Conservation (phyloP, 2,113 vertebrate genomes). For the Toxostoma redivivum region DNA sequence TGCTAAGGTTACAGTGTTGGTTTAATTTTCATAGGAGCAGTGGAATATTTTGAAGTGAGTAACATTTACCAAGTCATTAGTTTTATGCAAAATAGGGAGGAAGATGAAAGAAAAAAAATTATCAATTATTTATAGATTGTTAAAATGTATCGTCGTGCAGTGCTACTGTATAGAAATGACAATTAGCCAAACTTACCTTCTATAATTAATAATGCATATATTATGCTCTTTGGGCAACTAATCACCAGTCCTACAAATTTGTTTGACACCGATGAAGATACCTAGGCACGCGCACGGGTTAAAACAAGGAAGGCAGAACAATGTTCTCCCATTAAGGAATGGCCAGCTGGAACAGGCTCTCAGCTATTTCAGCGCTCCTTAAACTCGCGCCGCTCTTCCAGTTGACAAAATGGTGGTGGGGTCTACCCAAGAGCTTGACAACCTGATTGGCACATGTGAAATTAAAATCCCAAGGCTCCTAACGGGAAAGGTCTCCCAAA, state of each 20-base stretch:
- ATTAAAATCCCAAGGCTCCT: neutral
- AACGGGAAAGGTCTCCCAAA: slow-evolving; percentile 16
- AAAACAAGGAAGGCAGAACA: slow-evolving; percentile 48
- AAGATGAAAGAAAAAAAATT: slow-evolving; percentile 99
- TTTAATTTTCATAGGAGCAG: slow-evolving; percentile 80
- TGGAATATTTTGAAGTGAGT: slow-evolving; percentile 89
- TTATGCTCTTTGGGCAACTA: slow-evolving; percentile 85
- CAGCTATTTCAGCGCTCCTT: neutral
- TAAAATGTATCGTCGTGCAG: slow-evolving; percentile 90
- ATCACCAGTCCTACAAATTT: slow-evolving; percentile 78
- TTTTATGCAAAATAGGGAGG: slow-evolving; percentile 98
- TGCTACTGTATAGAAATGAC: slow-evolving; percentile 87
- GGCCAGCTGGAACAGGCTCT: slow-evolving; percentile 54
- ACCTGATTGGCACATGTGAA: slow-evolving; percentile 45
- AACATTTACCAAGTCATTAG: slow-evolving; percentile 96
- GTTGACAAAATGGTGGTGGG: slow-evolving; percentile 66
- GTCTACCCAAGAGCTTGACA: slow-evolving; percentile 31
- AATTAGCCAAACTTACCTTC: slow-evolving; percentile 93
- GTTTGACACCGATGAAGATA: slow-evolving; percentile 73
- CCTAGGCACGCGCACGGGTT: slow-evolving; percentile 65
- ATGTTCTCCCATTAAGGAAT: slow-evolving; percentile 39
- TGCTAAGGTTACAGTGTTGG: slow-evolving; percentile 80
- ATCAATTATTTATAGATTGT: slow-evolving; percentile 99
- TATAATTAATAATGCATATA: slow-evolving; percentile 96
- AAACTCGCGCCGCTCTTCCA: slow-evolving; percentile 22